Conservation (phyloP, 1,140 invertebrate genomes). For the Hylaeus volcanicus region DNA sequence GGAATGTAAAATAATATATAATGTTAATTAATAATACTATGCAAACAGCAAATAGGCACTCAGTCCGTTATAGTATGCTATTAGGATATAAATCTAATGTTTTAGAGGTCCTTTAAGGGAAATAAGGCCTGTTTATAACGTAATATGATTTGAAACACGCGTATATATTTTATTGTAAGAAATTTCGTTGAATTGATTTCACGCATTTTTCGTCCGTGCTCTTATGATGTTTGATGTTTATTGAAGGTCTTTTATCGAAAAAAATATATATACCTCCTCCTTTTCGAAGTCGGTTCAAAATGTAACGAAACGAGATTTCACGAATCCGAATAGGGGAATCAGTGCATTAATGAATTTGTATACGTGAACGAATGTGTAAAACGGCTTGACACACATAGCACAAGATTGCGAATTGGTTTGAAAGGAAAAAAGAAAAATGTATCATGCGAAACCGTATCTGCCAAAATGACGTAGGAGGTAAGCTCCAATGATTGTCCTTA, state of each 20-base stretch:
- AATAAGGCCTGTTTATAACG: conserved; percentile 71
- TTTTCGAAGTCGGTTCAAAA: background rate
- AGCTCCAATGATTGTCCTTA: conserved; percentile 53
- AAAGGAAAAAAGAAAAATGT: conserved; percentile 9
- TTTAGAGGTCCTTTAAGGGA: conserved; percentile 65
- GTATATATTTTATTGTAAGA: conserved; percentile 59
- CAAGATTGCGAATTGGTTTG: conserved; percentile 47
- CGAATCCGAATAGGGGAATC: background rate
- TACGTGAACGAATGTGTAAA: conserved; percentile 48
- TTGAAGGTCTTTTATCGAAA: background rate
- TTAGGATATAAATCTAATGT: conserved; percentile 70
- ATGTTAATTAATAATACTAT: conserved; percentile 73
- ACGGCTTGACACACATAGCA: conserved; percentile 56
- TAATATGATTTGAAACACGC: conserved; percentile 58
- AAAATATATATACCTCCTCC: too few relatives aligned
- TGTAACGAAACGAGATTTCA: conserved; percentile 15
- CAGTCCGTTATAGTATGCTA: conserved; percentile 72
- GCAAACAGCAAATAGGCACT: conserved; percentile 69
- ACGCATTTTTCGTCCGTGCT: conserved; percentile 24
- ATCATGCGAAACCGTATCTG: conserved; percentile 50
- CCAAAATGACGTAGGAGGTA: conserved; percentile 56
- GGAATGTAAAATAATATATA: conserved; percentile 76
- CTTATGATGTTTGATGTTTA: conserved; percentile 20
- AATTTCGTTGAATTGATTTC: conserved; percentile 59
- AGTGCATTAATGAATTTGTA: conserved; percentile 24